Conservation (phyloP, 2,113 vertebrate species). For the Tricholaema leucomelas region DNA sequence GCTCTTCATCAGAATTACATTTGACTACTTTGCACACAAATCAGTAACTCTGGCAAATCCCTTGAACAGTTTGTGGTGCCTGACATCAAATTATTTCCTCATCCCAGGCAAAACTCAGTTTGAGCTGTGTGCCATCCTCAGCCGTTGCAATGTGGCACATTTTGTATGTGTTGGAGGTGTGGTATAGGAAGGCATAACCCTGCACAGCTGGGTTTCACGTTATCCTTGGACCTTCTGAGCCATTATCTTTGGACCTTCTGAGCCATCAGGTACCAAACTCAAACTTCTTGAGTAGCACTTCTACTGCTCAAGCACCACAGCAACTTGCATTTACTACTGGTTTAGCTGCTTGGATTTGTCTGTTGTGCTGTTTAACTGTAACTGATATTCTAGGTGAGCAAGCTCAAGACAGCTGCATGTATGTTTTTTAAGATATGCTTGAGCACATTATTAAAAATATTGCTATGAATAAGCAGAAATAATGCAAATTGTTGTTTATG, state of each 20-base stretch:
- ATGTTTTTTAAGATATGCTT: not conserved
- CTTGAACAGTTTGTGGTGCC: not conserved
- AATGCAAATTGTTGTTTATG: not conserved
- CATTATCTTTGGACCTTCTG: not conserved
- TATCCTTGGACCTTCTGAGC: not conserved
- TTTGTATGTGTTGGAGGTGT: not conserved
- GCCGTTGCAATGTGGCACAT: not conserved
- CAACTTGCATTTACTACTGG: not conserved
- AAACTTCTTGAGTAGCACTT: not conserved
- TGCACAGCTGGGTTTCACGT: no score
- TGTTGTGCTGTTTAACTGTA: not conserved
- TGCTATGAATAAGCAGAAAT: not conserved
- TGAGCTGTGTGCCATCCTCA: not conserved
- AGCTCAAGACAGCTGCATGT: not conserved
- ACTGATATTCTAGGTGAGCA: not conserved
- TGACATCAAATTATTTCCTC: not conserved
- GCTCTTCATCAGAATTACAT: not conserved
- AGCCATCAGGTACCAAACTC: not conserved
- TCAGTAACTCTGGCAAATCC: not conserved
- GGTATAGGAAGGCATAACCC: not conserved
- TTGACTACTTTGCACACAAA: not conserved
- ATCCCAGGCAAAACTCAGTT: not conserved
- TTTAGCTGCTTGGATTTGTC: not conserved
- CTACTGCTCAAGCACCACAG: not conserved
- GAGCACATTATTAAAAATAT: not conserved